Evolutionary conservation across 2,113 vertebrate genomes (phyloP), one percentile per base, ranked within the genome.

Genomic region (Cygnus atratus): DNA sequence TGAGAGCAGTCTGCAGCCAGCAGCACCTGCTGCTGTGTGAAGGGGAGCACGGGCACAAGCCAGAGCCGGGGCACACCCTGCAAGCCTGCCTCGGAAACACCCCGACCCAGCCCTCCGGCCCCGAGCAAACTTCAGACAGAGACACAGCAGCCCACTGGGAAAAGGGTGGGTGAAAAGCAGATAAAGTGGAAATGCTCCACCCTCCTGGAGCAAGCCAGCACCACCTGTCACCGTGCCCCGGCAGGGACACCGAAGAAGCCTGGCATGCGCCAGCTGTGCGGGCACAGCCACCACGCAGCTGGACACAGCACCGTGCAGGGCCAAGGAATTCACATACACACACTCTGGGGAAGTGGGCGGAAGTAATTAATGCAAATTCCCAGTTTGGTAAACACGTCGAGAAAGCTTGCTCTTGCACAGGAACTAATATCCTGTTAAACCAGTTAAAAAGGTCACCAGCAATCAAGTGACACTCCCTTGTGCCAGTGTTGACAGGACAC

Each of bases 321-420:
- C 54, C 21, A 5, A 90, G 72, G 70, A 88, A 84, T 87, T 74
- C 80, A 83, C 39, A 75, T 67, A 41, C 61, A 35, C 63, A n/a
- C 5, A 1, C 46, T 81, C 33, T 1, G 1, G 31, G 8, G 22
- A 22, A 4, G 39, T 39, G 57, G 13, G 22, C 1, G 58, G 92
- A 96, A 97, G 93, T 65, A 92, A 96, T 87, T 82, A 87, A 85
- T 83, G 67, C 63, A 92, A 94, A 95, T 85, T 94, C 89, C 74
- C 66, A 6, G 55, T 91, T 90, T 92, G 75, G 78, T 96, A 95
- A 95, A 96, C 91, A 95, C n/a, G 65, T 82, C 44, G 31, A 66
- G 78, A 89, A 91, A 94, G 54, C 90, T 87, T 1, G 3, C 37
- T 67, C 58, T 68, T 70, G 85, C 92, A 86, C 7, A 0, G 84